Evolutionary conservation across 2,113 vertebrate species (phyloP).

Genomic region (Microtus montanus): DNA sequence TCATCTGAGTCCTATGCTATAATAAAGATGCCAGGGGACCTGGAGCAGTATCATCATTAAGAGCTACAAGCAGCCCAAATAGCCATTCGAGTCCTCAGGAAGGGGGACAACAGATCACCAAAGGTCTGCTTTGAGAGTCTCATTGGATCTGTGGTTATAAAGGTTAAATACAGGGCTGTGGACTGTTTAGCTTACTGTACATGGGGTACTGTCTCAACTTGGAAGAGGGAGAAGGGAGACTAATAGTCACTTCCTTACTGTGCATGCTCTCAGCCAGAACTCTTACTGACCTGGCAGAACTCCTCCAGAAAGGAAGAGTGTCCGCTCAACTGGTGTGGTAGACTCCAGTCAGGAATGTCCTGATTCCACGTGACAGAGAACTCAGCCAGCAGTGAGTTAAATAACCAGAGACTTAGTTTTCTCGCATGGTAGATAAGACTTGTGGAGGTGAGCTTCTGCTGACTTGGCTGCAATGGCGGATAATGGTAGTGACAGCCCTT

Average conservation of each 20-base stretch:
- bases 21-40: slow-evolving; percentile 44
- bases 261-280: background rate
- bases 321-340: background rate
- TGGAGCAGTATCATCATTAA: slow-evolving; percentile 57
- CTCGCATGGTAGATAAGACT: background rate
- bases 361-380: background rate
- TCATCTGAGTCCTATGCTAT: slow-evolving; percentile 19
- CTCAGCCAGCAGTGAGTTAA: background rate
- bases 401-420: background rate
- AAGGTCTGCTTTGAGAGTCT: background rate
- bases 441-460: background rate
- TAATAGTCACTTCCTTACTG: background rate
- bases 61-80: slow-evolving; percentile 27
- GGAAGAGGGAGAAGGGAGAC: background rate
- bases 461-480: background rate
- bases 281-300: background rate
- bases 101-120: background rate
- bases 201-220: background rate
- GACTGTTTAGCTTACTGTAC: background rate
- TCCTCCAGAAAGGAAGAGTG: background rate
- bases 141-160: background rate
- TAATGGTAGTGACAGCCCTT: background rate
- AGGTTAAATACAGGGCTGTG: background rate
- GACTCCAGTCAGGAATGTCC: background rate
- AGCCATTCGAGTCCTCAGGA: slow-evolving; percentile 32